Conservation (phyloP, 2,888 invertebrate species). For the Eretmocerus hayati region DNA sequence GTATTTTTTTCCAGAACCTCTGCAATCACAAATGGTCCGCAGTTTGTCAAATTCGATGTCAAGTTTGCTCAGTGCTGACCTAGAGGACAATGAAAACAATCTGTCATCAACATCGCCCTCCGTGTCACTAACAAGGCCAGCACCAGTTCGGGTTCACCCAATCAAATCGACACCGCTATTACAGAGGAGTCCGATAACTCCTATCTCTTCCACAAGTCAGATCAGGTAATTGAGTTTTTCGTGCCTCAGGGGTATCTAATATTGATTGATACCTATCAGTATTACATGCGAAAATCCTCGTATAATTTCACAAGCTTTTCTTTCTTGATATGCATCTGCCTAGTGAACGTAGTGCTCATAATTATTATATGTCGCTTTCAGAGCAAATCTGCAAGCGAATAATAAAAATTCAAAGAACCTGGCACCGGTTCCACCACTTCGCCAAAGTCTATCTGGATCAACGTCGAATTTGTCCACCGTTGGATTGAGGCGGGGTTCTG, state of each 20-base stretch:
- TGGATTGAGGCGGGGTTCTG: constrained; percentile 14
- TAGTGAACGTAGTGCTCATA: background rate
- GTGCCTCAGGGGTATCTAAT: too few species aligned
- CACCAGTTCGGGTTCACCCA: constrained; percentile 41
- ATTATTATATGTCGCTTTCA: constrained; percentile 2
- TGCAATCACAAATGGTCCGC: constrained; percentile 47
- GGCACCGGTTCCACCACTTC: constrained; percentile 42
- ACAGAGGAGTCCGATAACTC: constrained; percentile 38
- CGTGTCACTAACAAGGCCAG: constrained; percentile 37
- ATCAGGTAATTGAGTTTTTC: too few species aligned
- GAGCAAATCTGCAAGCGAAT: constrained; percentile 39
- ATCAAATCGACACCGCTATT: constrained; percentile 42
- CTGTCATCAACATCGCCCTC: constrained; percentile 31
- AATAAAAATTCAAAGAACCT: constrained; percentile 37
- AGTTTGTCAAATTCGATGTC: constrained; percentile 43
- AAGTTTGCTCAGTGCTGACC: constrained; percentile 31
- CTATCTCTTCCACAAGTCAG: constrained; percentile 42
- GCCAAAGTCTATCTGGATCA: constrained; percentile 40
- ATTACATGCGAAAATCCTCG: too few species aligned
- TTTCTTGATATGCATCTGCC: too few species aligned
- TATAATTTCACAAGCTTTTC: too few species aligned
- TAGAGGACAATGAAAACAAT: constrained; percentile 33
- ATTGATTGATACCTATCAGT: too few species aligned
- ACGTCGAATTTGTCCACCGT: constrained; percentile 22
- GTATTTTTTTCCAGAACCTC: constrained; percentile 21